Evolutionary conservation across 2,888 invertebrate species (phyloP).

Genomic region (Ectemnius continuus): DNA sequence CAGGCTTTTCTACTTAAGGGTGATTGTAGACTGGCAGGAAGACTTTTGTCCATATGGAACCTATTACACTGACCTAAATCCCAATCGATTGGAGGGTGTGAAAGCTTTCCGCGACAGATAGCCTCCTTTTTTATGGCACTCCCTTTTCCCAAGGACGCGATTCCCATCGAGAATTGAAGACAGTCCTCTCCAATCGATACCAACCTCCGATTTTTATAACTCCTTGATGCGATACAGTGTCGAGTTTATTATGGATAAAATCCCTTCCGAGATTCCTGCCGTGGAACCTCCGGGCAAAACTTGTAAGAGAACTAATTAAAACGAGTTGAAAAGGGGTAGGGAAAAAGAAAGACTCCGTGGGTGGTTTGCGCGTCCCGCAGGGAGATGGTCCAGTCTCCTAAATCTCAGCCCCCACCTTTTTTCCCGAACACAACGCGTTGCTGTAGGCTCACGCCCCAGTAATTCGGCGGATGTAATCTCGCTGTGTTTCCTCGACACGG

Average conservation of each 20-base stretch:
- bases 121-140: slow-evolving; percentile 61
- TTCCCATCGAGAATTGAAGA: slow-evolving; percentile 13
- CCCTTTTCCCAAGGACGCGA: slow-evolving; percentile 40
- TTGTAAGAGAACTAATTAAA: too few species aligned
- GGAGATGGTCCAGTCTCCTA: too few species aligned
- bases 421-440: too few species aligned
- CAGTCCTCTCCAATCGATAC: too few species aligned
- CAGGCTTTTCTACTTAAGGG: too few species aligned
- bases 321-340: too few species aligned
- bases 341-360: too few species aligned
- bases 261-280: neutral
- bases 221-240: too few species aligned
- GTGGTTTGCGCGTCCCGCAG: too few species aligned
- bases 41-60: slow-evolving; percentile 60
- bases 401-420: too few species aligned
- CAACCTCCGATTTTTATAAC: too few species aligned
- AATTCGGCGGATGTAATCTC: slow-evolving; percentile 52
- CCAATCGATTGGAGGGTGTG: slow-evolving; percentile 58
- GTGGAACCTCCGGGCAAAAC: too few species aligned
- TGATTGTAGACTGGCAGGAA: slow-evolving; percentile 39
- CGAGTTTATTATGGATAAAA: neutral
- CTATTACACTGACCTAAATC: slow-evolving; percentile 52
- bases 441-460: slow-evolving; percentile 30
- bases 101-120: slow-evolving; percentile 51
- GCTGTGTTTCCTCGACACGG: slow-evolving; percentile 30